Percentiles rank a stretch among this genome's conserved stretches.
Evolutionary conservation across 2,888 invertebrate species (phyloP).

Genomic region (Drosophila mimica): DNA sequence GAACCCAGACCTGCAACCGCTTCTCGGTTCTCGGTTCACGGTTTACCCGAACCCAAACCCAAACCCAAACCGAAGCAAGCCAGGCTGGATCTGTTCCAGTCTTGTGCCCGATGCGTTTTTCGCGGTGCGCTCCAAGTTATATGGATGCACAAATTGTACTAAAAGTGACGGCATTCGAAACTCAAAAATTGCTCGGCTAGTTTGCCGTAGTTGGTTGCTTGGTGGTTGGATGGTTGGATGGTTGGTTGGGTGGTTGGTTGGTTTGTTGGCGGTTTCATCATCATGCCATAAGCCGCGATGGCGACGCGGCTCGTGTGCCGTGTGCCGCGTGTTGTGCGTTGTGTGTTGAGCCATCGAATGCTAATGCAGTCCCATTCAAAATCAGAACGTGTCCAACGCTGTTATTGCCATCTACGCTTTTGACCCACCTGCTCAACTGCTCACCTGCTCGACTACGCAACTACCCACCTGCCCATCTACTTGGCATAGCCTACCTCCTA

Average conservation of each 20-base stretch:
- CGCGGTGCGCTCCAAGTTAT: conserved; percentile 60
- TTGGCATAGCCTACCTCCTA: background rate
- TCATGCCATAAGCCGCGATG: conserved; percentile 68
- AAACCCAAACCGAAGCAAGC: background rate
- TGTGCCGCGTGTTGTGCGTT: background rate
- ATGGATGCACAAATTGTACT: conserved; percentile 77
- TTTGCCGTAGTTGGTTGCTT: conserved; percentile 10
- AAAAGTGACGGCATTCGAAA: conserved; percentile 68
- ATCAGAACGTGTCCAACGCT: conserved; percentile 73
- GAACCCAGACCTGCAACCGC: background rate
- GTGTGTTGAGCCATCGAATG: conserved; percentile 21
- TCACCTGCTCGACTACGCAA: background rate
- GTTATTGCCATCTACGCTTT: conserved; percentile 14
- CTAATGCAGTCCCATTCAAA: conserved; percentile 78
- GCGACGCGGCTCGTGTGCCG: conserved; percentile 22
- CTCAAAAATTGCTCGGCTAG: conserved; percentile 39
- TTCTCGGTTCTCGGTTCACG: background rate
- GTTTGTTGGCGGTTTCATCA: conserved; percentile 47
- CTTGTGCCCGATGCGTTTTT: conserved; percentile 29
- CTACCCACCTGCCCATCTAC: background rate
- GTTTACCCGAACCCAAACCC: background rate
- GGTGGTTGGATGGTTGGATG: conserved; percentile 3
- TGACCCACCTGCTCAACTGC: conserved; percentile 21
- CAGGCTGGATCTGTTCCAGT: conserved; percentile 26
- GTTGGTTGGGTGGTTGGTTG: conserved; percentile 7